phyloP scores from a whole-genome alignment of 1,140 invertebrate genomes.

The Zaprionus camerounensis region DNA sequence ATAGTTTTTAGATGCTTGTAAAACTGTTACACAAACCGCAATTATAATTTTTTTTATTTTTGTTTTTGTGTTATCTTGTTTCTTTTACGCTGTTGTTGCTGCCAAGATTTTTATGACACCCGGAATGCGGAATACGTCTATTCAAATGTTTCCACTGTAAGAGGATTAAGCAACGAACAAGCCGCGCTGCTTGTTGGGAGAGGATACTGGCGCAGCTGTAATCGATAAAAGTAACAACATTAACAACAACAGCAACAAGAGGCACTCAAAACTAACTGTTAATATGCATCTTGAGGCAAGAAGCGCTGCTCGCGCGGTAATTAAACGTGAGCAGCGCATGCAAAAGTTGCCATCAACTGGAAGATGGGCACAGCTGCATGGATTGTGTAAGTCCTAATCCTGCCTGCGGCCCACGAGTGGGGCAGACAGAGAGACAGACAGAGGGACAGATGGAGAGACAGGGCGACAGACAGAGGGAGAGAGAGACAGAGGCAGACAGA shows the following conservation, averaged over 20 bases:
- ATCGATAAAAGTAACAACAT: slow-evolving; percentile 10
- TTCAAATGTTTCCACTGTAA: slow-evolving; percentile 10
- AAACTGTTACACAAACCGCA: not conserved
- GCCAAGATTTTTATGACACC: slow-evolving; percentile 4
- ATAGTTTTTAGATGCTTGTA: slow-evolving; percentile 11
- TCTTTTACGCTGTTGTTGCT: not conserved
- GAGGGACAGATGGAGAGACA: slow-evolving; percentile 31
- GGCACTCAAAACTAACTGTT: slow-evolving; percentile 3
- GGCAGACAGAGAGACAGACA: slow-evolving; percentile 37
- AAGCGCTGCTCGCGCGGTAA: slow-evolving; percentile 8
- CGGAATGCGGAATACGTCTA: slow-evolving; percentile 31
- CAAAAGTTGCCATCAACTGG: slow-evolving; percentile 18
- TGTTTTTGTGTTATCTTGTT: not conserved
- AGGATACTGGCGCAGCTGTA: slow-evolving; percentile 11
- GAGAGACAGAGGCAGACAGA: not conserved
- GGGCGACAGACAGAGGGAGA: not conserved
- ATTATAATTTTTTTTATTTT: not conserved
- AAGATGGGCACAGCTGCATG: slow-evolving; percentile 38
- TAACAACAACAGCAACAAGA: not conserved
- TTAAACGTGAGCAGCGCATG: slow-evolving; percentile 15
- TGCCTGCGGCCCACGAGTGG: slow-evolving; percentile 47
- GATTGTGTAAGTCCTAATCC: slow-evolving; percentile 66
- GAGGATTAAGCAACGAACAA: slow-evolving; percentile 12
- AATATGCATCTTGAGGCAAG: slow-evolving; percentile 20
- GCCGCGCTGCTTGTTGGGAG: slow-evolving; percentile 1